Percentiles rank a stretch among this genome's conserved stretches.
phyloP scores from a whole-genome alignment of 2,888 invertebrate species.

The Standfussiana lucernea region DNA sequence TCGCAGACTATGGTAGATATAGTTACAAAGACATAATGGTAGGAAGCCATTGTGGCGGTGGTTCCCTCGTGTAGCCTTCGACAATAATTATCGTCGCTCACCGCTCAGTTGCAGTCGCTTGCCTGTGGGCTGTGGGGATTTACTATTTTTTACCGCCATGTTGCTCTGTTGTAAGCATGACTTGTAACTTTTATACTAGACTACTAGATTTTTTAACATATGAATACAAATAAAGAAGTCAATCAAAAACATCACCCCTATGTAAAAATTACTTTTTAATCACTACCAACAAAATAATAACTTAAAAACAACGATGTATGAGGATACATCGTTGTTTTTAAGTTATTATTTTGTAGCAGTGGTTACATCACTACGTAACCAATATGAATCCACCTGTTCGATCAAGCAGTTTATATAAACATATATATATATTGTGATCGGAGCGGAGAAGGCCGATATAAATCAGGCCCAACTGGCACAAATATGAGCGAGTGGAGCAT shows the following conservation, averaged over 20 bases:
- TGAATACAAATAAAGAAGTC: slow-evolving; percentile 20
- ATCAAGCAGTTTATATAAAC: slow-evolving; percentile 39
- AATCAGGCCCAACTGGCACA: slow-evolving; percentile 64
- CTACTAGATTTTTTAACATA: slow-evolving; percentile 33
- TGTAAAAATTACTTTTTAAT: slow-evolving; percentile 13
- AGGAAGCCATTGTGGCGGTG: slow-evolving; percentile 78
- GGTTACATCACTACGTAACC: slow-evolving; percentile 48
- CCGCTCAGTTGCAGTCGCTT: slow-evolving; percentile 64
- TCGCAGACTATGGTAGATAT: slow-evolving; percentile 44
- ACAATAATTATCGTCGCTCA: slow-evolving; percentile 77
- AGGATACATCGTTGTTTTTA: too few relatives aligned
- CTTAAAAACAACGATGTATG: slow-evolving; percentile 18
- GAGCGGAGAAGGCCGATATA: slow-evolving; percentile 61
- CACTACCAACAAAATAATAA: neutral
- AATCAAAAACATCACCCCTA: neutral
- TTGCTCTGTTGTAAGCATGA: slow-evolving; percentile 38
- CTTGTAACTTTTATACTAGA: slow-evolving; percentile 27
- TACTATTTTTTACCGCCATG: slow-evolving; percentile 64
- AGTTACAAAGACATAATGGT: slow-evolving; percentile 73
- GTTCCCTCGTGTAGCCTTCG: slow-evolving; percentile 83
- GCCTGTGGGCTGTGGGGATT: slow-evolving; percentile 63
- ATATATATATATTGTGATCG: slow-evolving; percentile 44
- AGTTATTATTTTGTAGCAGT: too few relatives aligned
- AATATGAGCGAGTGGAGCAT: slow-evolving; percentile 68
- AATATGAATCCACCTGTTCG: slow-evolving; percentile 53